These are phyloP conservation scores for Stomorhina lunata DNA, from an alignment of 2,888 invertebrate species.

Conservation along the genomic window DNA sequence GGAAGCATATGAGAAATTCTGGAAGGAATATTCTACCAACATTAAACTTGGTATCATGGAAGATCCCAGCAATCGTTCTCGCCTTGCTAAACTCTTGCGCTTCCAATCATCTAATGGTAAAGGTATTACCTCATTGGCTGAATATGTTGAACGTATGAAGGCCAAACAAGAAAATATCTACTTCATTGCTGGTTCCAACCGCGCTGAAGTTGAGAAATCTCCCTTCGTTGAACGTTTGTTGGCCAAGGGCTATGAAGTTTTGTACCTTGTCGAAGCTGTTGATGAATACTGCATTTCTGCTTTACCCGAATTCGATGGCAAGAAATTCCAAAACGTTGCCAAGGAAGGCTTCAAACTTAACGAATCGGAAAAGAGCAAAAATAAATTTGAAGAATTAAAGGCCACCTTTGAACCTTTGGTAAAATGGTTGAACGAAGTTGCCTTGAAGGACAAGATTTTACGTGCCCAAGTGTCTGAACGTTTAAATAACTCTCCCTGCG, in stretches of 20 bases:
- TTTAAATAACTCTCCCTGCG: conserved; percentile 95
- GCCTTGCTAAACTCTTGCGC: conserved; percentile 95
- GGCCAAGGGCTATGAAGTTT: conserved; percentile 96
- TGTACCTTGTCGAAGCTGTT: conserved; percentile 96
- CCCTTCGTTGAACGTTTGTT: conserved; percentile 97
- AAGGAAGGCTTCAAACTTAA: conserved; percentile 97
- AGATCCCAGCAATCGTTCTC: conserved; percentile 97
- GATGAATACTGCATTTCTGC: conserved; percentile 98
- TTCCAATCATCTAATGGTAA: conserved; percentile 90
- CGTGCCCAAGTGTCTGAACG: conserved; percentile 94
- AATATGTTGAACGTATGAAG: conserved; percentile 97
- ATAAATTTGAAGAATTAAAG: conserved; percentile 88
- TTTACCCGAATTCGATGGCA: conserved; percentile 98
- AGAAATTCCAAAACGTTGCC: conserved; percentile 99
- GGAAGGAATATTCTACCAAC: conserved; percentile 99
- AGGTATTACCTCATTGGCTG: conserved; percentile 87
- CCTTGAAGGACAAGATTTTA: conserved; percentile 88
- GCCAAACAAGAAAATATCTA: conserved; percentile 96
- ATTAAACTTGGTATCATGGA: conserved; percentile 98
- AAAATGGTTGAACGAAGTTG: conserved; percentile 92
- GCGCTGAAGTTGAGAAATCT: conserved; percentile 91
- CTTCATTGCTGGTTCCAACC: conserved; percentile 95
- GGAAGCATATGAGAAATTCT: conserved; percentile 94
- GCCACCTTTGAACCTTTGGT: conserved; percentile 92
- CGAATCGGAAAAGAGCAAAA: conserved; percentile 86